These are phyloP conservation scores for Drosophila eugracilis DNA, from an alignment of 1,140 invertebrate genomes.

Conservation along the genomic window DNA sequence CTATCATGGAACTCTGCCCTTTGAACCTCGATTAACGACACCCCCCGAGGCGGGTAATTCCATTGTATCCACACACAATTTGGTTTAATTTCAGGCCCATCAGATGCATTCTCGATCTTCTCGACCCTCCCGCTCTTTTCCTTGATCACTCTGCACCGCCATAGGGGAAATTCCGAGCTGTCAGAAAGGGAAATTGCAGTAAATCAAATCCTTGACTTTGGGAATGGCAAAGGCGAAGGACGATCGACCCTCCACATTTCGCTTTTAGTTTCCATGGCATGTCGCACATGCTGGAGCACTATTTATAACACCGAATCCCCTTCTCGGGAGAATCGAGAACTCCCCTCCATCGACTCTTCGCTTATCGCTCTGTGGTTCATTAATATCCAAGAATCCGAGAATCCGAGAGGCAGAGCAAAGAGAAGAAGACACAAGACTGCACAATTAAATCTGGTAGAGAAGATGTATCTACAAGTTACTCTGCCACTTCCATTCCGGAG, in stretches of 20 bases:
- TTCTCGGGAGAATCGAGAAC: not conserved
- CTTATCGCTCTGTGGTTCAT: conserved; percentile 35
- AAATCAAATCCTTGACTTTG: conserved; percentile 26
- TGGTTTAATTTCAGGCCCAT: conserved; percentile 20
- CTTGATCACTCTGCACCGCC: not conserved
- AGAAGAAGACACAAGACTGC: conserved; percentile 16
- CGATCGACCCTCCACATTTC: conserved; percentile 28
- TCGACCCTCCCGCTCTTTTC: not conserved
- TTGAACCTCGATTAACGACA: not conserved
- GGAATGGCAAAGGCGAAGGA: conserved; percentile 18
- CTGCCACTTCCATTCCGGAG: conserved; percentile 20
- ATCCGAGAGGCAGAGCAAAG: conserved; percentile 11
- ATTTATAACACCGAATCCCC: conserved; percentile 21
- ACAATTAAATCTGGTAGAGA: conserved; percentile 29
- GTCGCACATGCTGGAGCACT: conserved; percentile 13
- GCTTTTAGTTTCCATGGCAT: conserved; percentile 5
- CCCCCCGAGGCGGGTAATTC: conserved; percentile 5
- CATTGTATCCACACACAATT: conserved; percentile 20
- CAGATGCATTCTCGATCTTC: conserved; percentile 11
- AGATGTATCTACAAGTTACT: conserved; percentile 8
- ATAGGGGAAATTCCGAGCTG: conserved; percentile 14
- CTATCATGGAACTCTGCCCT: conserved; percentile 1
- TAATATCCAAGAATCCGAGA: conserved; percentile 21
- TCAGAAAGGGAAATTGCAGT: conserved; percentile 12
- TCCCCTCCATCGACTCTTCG: conserved; percentile 18